A percentile compares a stretch with the other conserved stretches of the same genome.
These are phyloP conservation scores for Monodelphis domestica DNA, from an alignment of 2,797 vertebrate species.

Conservation along the genomic window DNA sequence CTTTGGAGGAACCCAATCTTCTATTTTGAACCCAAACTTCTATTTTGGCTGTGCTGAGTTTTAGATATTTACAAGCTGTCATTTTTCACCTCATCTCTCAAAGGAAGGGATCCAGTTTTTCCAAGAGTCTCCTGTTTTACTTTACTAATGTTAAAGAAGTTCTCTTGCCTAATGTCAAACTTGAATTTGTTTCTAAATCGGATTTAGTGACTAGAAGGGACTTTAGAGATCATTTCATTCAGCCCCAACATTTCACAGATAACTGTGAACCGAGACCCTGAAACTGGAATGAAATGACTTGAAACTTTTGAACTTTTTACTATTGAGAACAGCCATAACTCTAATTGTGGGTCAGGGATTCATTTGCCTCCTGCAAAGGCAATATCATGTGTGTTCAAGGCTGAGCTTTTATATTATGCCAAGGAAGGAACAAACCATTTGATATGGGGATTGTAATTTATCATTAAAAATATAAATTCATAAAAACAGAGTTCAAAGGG, in stretches of 20 bases:
- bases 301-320: not conserved
- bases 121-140: too few relatives aligned
- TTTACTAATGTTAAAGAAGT: not conserved
- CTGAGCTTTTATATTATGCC: not conserved
- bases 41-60: not conserved
- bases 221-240: not conserved
- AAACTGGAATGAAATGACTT: not conserved
- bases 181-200: not conserved
- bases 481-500: not conserved
- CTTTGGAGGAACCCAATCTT: not conserved
- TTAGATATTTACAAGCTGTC: not conserved
- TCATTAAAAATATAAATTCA: not conserved
- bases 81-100: not conserved
- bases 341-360: not conserved
- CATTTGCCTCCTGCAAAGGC: not conserved
- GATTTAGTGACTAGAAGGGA: not conserved
- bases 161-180: not conserved
- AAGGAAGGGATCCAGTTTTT: not conserved
- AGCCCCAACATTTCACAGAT: not conserved
- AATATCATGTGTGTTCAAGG: not conserved
- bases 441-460: not conserved
- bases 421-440: not conserved
- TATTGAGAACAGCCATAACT: not conserved
- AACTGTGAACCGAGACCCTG: not conserved
- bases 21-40: not conserved